Base-by-base conservation (phyloP, 2,113 vertebrate genomes). In the Ceuthmochares aereus region DNA sequence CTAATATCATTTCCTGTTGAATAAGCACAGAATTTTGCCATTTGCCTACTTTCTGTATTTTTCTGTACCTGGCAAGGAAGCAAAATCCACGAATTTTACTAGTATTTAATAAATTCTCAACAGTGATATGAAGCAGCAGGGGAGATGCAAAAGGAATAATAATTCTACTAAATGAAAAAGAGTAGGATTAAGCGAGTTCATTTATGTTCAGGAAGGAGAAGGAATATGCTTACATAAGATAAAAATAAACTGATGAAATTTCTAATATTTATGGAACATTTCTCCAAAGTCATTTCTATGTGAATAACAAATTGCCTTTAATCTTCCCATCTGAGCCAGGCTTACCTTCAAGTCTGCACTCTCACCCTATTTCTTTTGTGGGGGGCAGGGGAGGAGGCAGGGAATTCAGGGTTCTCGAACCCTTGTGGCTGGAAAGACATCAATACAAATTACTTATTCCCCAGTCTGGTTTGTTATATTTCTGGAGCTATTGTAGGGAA, bases 151-250 rank as follows among this genome's bases (percentile, higher is more conserved):
- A 97, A 86, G 96, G 95, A 98, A 97, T 97, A 90, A 96, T 96
- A 98, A 98, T 97, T 97, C 97, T 90, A 93, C 89, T 94, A 97
- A 98, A 97, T 97, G 94, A 97, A 98, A 98, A 89, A 91, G 91
- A 73, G 94, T 74, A 79, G 15, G 52, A 91, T 95, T 89, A 95
- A 96, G 83, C 84, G 81, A 95, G 90, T 80, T 97, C 94, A 93
- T 97, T 98, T 97, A 97, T 95, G 97, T 93, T 93, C 91, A 94
- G 92, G 90, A 97, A 95, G 88, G 69, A 97, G 95, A 85, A 90
- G 93, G 69, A 97, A 97, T 96, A 96, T 97, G 97, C 86, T 95
- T 97, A 95, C 47, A 81, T 82, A 85, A 51, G 89, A 96, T 96
- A 97, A 98, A 98, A 97, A 97, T 97, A 97, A 95, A 96, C 90